phyloP scores from a whole-genome alignment of 2,113 vertebrate genomes.

The Seriola rivoliana region DNA sequence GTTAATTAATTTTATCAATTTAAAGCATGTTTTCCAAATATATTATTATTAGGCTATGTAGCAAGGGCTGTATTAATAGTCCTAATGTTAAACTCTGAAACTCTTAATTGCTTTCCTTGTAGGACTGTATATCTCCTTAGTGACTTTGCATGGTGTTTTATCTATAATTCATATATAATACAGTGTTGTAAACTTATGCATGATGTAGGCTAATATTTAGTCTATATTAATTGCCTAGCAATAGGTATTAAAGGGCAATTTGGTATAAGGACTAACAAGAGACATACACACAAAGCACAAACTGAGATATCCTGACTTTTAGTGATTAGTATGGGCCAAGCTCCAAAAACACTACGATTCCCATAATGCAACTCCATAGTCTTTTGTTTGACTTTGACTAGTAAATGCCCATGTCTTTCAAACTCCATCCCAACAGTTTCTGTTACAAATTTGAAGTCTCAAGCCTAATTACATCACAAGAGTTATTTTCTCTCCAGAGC shows the following conservation, averaged over 20 bases:
- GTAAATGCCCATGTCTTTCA: neutral
- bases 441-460: no score
- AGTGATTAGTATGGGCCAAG: neutral
- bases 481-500: neutral
- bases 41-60: neutral
- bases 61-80: neutral
- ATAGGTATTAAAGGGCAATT: conserved; percentile 6
- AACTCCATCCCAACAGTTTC: neutral
- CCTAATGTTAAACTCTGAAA: neutral
- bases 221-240: no score
- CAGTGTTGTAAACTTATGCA: neutral
- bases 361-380: conserved; percentile 17
- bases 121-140: neutral
- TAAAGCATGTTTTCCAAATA: neutral
- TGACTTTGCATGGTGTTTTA: neutral
- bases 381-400: neutral
- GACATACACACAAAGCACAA: neutral
- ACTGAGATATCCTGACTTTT: neutral
- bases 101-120: neutral
- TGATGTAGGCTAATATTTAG: neutral
- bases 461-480: neutral
- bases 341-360: conserved; percentile 3
- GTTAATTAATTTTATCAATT: neutral
- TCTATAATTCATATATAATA: neutral
- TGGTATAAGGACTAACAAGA: neutral